Conservation (phyloP, 1,140 invertebrate genomes). For the Acromyrmex echinatior region DNA sequence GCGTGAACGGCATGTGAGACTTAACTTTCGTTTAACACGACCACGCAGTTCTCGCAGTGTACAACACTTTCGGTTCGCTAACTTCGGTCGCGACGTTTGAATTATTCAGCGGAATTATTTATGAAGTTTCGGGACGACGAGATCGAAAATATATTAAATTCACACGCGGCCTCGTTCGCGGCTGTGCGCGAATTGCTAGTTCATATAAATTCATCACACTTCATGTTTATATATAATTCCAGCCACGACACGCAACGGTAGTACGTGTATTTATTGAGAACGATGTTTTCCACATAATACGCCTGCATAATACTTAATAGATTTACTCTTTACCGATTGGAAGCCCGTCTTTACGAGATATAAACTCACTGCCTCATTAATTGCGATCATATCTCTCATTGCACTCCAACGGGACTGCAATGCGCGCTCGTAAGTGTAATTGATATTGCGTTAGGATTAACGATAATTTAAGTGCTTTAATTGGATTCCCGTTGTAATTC, state of each 20-base stretch:
- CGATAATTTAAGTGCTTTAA: conserved; percentile 63
- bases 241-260: not conserved
- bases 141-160: conserved; percentile 59
- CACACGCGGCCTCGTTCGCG: not conserved
- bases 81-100: conserved; percentile 36
- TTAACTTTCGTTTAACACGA: conserved; percentile 62
- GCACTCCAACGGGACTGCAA: not conserved
- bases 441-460: conserved; percentile 61
- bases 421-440: conserved; percentile 52
- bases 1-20: conserved; percentile 45
- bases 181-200: not conserved
- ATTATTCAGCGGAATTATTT: conserved; percentile 71
- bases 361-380: conserved; percentile 52
- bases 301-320: conserved; percentile 24
- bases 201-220: conserved; percentile 50
- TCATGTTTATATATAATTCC: not conserved
- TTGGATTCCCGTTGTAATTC: conserved; percentile 47
- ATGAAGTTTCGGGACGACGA: conserved; percentile 43
- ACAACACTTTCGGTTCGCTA: conserved; percentile 35
- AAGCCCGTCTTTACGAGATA: conserved; percentile 38
- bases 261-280: conserved; percentile 10
- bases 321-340: conserved; percentile 45
- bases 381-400: conserved; percentile 51
- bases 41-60: conserved; percentile 38
- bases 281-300: conserved; percentile 31